Conservation (phyloP, 1,140 invertebrate species). For the Nilaparvata lugens region DNA sequence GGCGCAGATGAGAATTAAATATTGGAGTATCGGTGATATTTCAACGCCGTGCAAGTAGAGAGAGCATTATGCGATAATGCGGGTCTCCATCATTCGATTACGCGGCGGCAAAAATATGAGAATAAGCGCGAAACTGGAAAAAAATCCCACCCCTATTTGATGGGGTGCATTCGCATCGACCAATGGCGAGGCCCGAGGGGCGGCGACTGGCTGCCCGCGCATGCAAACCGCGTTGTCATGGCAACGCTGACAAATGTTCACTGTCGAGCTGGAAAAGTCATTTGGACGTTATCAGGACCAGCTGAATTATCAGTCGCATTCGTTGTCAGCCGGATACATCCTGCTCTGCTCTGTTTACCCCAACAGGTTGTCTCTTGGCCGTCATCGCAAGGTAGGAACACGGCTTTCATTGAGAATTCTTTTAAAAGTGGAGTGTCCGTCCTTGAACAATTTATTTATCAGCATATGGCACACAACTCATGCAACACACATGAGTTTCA, state of each 20-base stretch:
- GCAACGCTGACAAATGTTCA: background rate
- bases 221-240: background rate
- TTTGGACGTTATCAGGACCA: background rate
- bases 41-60: background rate
- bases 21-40: conserved; percentile 6
- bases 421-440: no score
- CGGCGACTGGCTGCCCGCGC: background rate
- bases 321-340: background rate
- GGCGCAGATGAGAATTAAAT: conserved; percentile 1
- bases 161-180: background rate
- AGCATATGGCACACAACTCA: no score
- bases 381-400: no score
- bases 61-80: conserved; percentile 3
- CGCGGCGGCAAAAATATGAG: background rate
- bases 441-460: no score
- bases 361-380: no score
- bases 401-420: no score
- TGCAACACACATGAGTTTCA: no score
- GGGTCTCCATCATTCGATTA: conserved; percentile 5
- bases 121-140: background rate
- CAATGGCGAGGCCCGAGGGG: background rate
- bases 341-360: background rate
- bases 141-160: background rate
- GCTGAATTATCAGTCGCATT: background rate
- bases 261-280: background rate